These are phyloP conservation scores for Lordiphosa stackelbergi DNA, from an alignment of 1,140 invertebrate species.

Conservation along the genomic window DNA sequence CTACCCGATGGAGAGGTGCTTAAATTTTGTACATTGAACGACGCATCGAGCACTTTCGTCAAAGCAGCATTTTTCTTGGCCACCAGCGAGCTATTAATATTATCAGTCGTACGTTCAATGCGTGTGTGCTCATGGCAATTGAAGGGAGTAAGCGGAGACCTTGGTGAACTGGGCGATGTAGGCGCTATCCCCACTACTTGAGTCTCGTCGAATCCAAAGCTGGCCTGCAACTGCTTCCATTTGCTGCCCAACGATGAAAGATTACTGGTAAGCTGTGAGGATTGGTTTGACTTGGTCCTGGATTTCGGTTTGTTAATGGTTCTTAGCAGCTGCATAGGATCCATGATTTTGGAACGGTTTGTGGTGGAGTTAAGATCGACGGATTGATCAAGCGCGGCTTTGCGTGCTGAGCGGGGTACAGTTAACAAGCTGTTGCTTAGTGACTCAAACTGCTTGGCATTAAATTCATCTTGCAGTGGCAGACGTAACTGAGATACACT, in stretches of 20 bases:
- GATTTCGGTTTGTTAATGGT: constrained; percentile 55
- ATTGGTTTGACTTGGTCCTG: constrained; percentile 21
- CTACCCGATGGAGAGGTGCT: constrained; percentile 72
- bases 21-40: constrained; percentile 60
- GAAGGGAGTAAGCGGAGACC: constrained; percentile 32
- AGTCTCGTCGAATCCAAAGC: constrained; percentile 48
- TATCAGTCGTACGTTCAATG: constrained; percentile 42
- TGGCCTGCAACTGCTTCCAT: constrained; percentile 64
- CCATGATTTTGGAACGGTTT: constrained; percentile 66
- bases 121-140: constrained; percentile 52
- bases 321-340: constrained; percentile 59
- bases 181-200: background rate
- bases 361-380: constrained; percentile 44
- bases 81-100: constrained; percentile 35
- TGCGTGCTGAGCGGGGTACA: constrained; percentile 47
- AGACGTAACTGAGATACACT: constrained; percentile 36
- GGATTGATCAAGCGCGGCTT: constrained; percentile 25
- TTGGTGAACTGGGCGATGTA: constrained; percentile 18
- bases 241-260: constrained; percentile 50
- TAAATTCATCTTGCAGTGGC: constrained; percentile 57
- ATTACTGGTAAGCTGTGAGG: constrained; percentile 19
- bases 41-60: constrained; percentile 60
- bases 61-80: constrained; percentile 50
- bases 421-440: constrained; percentile 40
- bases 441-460: constrained; percentile 42